Percentiles rank a stretch among this genome's conserved stretches.
Conservation (phyloP, 1,140 invertebrate species). For the Papilio aristodemus region DNA sequence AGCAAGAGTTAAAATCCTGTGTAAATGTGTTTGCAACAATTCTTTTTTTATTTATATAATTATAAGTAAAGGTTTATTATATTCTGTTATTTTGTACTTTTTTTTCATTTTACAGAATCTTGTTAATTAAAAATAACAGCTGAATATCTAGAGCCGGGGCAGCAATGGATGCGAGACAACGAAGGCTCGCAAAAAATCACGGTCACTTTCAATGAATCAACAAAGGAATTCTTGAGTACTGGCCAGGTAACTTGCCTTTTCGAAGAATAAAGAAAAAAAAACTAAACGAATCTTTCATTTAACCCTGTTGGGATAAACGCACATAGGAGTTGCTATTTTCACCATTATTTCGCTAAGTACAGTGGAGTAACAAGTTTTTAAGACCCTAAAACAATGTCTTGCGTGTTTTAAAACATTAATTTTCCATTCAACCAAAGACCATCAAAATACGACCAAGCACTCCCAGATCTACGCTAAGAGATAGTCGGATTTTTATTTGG, state of each 20-base stretch:
- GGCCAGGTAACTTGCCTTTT: background rate
- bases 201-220: constrained; percentile 17
- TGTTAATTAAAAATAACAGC: background rate
- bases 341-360: no score
- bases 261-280: background rate
- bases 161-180: background rate
- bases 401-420: no score
- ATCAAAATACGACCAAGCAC: no score
- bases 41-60: no score
- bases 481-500: no score
- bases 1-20: no score
- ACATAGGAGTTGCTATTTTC: background rate
- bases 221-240: constrained; percentile 10
- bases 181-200: constrained; percentile 14
- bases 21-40: no score
- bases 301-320: background rate
- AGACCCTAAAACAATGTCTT: no score
- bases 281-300: background rate
- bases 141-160: background rate
- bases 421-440: no score
- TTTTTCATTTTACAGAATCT: background rate
- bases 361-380: no score
- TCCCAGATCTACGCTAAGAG: no score
- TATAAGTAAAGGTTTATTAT: no score
- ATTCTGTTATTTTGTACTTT: background rate